phyloP scores from a whole-genome alignment of 1,140 invertebrate species.

The Popillia japonica region DNA sequence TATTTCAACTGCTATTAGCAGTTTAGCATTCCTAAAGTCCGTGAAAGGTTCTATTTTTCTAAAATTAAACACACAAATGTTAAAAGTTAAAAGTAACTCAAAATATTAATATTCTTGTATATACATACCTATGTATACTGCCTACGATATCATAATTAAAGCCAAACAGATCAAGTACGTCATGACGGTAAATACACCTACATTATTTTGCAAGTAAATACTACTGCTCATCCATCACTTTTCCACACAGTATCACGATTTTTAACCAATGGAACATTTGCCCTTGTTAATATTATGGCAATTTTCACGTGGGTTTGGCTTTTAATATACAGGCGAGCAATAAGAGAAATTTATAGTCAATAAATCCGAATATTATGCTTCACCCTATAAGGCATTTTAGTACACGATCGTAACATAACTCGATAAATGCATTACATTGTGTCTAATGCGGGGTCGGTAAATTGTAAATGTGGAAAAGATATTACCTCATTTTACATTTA shows the following conservation, averaged over 20 bases:
- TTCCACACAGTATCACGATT: background rate
- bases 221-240: background rate
- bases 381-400: background rate
- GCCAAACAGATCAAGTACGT: background rate
- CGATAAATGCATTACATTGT: too few species aligned
- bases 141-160: background rate
- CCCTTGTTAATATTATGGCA: background rate
- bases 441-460: too few species aligned
- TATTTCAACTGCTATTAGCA: too few species aligned
- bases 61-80: too few species aligned
- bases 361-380: conserved; percentile 7
- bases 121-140: too few species aligned
- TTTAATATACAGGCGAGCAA: background rate
- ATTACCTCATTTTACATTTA: too few species aligned
- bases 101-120: too few species aligned
- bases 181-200: background rate
- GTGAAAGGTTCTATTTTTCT: too few species aligned
- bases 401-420: background rate
- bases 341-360: background rate
- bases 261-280: background rate
- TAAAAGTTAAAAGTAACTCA: too few species aligned
- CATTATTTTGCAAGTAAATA: background rate
- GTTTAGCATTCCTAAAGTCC: too few species aligned
- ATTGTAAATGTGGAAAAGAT: too few species aligned
- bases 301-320: background rate